Evolutionary conservation across 92 coral and sea anemone species (phyloP), one percentile per base, ranked within the genome.

Genomic region (Chrysogorgia sp.): DNA sequence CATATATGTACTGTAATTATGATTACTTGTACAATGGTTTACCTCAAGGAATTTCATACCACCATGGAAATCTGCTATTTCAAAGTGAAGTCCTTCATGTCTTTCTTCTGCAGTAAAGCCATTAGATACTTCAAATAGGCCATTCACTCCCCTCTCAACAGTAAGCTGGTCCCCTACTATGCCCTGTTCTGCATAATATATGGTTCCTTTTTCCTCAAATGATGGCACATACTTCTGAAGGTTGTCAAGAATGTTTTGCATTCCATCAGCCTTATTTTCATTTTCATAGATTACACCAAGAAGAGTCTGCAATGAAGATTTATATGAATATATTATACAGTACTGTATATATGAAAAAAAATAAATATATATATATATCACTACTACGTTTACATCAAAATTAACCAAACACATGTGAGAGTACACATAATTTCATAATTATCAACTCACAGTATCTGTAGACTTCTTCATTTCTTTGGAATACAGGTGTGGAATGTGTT

Each of bases 21-120:
- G 74, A n/a, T n/a, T n/a, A n/a, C n/a, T n/a, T n/a, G n/a, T n/a
- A n/a, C n/a, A n/a, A 23, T 14, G 43, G 57, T 70, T 26, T 33
- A 84, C 88, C 86, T 88, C 86, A 19, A 77, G 74, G 49, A 88
- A 85, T 53, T 88, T 88, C 81, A 81, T 84, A 19, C 84, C 89
- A 58, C 81, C 84, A 71, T 81, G 86, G 86, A 85, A 88, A 79
- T 85, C 89, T 0, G 92, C 89, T 10, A 88, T 71, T 65, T 85
- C 89, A 57, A 88, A 88, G 37, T 85, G 89, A 0, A 88, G 82
- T 1, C 92, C 92, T 64, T 88, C 86, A n/a, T 66, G 74, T 34
- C 85, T 28, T 53, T 89, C 81, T 72, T 89, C 83, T 17, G 90
- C 85, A n/a, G 90, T 85, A 58, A 82, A 89, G 45, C 92, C 92